Evolutionary conservation across 30 jellyfish, hydroid and myxozoan species (phyloP), one percentile per base, ranked within the genome.

Genomic region (Turritopsis rubra): DNA sequence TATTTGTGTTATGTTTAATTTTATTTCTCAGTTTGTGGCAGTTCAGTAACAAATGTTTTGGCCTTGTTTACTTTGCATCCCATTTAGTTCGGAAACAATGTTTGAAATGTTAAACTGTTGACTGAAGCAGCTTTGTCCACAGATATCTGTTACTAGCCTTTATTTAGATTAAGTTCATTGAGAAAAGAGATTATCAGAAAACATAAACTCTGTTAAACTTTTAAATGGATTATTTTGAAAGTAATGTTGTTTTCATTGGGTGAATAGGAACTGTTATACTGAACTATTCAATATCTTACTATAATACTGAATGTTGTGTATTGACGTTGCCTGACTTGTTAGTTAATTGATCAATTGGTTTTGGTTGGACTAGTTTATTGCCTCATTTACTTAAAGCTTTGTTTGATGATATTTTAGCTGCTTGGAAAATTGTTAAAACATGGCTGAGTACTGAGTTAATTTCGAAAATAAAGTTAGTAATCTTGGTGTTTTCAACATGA

Each of bases 371-470:
- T n/a, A n/a, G n/a, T n/a, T n/a, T n/a, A n/a, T n/a, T n/a, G n/a
- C n/a, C n/a, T n/a, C n/a, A n/a, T n/a, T n/a, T n/a, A n/a, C n/a
- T n/a, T n/a, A n/a, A n/a, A 41, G 13, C 60, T 41, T 41, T 41
- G 5, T 41, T 3, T 41, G 13, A 41, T 41, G 5, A 13, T 41
- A 41, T 41, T 82, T 21, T 79, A 92, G 98, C 98, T 72, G 98
- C 96, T 41, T 92, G 98, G 98, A 92, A 92, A 65, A 84, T 92
- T 66, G 98, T 92, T 7, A 92, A 92, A 80, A 85, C 95, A 16
- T 92, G 98, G 98, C 70, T 92, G 90, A 92, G 96, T 54, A 92
- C 95, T 16, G 98, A 92, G 75, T 95, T 96, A 16, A 92, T 92
- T 28, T 92, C 98, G 23, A 92, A 92, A 81, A 92, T 92, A 13